phyloP scores from a whole-genome alignment of 1,140 invertebrate species.

The Drosophila bifasciata region DNA sequence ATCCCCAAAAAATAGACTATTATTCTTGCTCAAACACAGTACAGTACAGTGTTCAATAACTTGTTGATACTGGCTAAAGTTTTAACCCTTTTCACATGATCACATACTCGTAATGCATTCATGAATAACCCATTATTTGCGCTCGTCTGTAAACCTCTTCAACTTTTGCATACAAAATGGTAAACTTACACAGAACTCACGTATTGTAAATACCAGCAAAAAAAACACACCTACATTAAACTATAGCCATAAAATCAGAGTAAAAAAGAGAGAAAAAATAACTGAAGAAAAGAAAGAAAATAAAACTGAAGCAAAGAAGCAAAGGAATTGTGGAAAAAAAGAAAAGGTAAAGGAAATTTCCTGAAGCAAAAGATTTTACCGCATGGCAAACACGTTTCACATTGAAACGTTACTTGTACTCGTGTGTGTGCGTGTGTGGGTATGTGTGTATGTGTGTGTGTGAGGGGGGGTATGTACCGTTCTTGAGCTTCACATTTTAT shows the following conservation, averaged over 20 bases:
- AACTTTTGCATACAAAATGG: neutral
- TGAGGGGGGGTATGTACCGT: too few relatives aligned
- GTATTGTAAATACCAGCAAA: constrained; percentile 3
- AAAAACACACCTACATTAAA: constrained; percentile 42
- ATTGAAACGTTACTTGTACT: constrained; percentile 46
- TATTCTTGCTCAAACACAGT: too few relatives aligned
- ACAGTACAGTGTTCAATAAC: too few relatives aligned
- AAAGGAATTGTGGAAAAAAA: neutral
- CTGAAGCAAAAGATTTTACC: constrained; percentile 18
- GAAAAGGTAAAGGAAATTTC: constrained; percentile 5
- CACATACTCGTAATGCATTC: too few relatives aligned
- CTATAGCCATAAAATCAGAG: constrained; percentile 60
- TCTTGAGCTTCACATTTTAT: constrained; percentile 59
- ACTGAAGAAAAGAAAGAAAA: neutral
- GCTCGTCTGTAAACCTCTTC: neutral
- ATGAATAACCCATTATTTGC: too few relatives aligned
- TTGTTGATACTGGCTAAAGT: too few relatives aligned
- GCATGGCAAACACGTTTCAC: constrained; percentile 67
- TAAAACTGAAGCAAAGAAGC: too few relatives aligned
- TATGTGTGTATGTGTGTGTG: too few relatives aligned
- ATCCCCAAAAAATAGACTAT: too few relatives aligned
- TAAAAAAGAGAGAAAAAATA: neutral
- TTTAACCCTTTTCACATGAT: too few relatives aligned
- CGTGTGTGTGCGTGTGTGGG: neutral
- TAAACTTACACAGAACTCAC: constrained; percentile 15